Percentiles rank a stretch among this genome's conserved stretches.
Conservation (phyloP, 2,888 invertebrate species). For the Eulithis testata region DNA sequence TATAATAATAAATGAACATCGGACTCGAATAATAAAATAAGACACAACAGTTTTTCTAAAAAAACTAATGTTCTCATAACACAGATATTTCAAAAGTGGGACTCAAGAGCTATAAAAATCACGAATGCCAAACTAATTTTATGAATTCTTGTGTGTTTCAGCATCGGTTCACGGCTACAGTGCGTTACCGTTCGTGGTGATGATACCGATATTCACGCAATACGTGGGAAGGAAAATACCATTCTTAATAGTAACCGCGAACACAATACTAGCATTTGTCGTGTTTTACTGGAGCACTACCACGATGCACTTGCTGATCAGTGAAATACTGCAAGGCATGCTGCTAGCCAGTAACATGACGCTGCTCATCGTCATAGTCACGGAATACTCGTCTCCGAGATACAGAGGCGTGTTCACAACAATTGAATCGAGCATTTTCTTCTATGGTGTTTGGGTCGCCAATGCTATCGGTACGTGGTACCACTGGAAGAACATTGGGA, state of each 20-base stretch:
- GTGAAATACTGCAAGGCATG: conserved; percentile 55
- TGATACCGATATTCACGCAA: conserved; percentile 51
- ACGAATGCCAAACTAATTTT: conserved; percentile 13
- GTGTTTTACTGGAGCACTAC: conserved; percentile 55
- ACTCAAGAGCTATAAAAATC: conserved; percentile 13
- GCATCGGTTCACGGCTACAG: conserved; percentile 57
- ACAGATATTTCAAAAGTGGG: neutral
- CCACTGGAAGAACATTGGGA: conserved; percentile 57
- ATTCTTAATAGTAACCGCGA: conserved; percentile 49
- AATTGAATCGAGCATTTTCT: conserved; percentile 58
- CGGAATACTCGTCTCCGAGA: conserved; percentile 58
- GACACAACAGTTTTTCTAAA: neutral
- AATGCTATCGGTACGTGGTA: conserved; percentile 60
- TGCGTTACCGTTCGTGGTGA: conserved; percentile 53
- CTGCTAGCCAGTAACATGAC: conserved; percentile 55
- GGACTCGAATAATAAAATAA: neutral
- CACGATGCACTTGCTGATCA: conserved; percentile 51
- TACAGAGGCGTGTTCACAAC: conserved; percentile 60
- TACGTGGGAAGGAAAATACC: conserved; percentile 53
- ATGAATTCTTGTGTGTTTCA: conserved; percentile 44
- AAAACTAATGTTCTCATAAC: neutral
- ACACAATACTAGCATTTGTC: conserved; percentile 50
- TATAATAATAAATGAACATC: neutral
- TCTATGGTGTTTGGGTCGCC: conserved; percentile 63
- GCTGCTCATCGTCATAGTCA: conserved; percentile 54